phyloP scores from a whole-genome alignment of 2,888 invertebrate genomes.

The Cerastoderma edule region DNA sequence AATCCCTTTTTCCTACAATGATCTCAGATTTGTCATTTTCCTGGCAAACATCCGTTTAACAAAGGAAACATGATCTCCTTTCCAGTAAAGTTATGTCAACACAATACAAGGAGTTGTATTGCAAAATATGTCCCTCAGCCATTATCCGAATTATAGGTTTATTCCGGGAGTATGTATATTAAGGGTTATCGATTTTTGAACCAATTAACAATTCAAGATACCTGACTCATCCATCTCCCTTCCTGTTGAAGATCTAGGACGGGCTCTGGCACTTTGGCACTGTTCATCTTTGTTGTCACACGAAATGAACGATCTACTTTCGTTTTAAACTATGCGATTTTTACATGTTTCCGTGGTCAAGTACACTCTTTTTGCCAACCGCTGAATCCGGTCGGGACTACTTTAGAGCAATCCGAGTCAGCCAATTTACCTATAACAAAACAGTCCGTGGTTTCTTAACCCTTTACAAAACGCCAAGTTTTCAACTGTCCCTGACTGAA shows the following conservation, averaged over 20 bases:
- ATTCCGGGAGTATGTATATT: background rate
- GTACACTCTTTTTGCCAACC: no score
- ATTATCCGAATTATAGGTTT: conserved; percentile 2
- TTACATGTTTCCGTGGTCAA: no score
- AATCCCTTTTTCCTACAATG: background rate
- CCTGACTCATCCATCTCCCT: conserved; percentile 21
- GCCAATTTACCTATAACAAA: no score
- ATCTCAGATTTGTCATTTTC: no score
- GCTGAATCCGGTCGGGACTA: no score
- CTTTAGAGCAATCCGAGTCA: no score
- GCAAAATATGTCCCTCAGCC: background rate
- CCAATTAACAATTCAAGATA: background rate
- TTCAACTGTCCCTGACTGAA: no score
- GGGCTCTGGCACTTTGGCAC: conserved; percentile 3
- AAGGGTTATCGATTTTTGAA: background rate
- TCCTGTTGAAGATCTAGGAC: conserved; percentile 7
- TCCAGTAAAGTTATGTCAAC: background rate
- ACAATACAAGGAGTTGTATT: background rate
- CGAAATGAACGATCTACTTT: no score
- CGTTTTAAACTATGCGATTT: no score
- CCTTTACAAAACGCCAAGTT: no score
- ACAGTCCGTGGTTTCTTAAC: no score
- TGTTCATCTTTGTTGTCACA: conserved; percentile 14
- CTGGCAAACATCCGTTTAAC: background rate
- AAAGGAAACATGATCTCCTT: background rate